Percentiles rank a stretch among this genome's conserved stretches.
These are phyloP conservation scores for Bursaphelenchus mucronatus DNA, from an alignment of 1,140 invertebrate genomes.

Conservation along the genomic window DNA sequence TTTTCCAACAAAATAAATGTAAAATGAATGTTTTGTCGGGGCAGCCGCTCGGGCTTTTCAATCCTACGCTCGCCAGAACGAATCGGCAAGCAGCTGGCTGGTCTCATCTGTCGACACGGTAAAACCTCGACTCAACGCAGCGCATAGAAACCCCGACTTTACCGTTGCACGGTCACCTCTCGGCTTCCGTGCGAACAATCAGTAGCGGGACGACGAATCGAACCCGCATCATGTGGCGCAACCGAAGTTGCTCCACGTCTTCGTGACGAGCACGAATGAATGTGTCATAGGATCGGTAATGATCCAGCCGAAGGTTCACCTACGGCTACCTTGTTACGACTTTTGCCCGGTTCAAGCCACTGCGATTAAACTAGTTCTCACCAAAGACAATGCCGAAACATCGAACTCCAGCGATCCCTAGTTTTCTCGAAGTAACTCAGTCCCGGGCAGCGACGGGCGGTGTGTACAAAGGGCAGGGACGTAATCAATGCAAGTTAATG, in stretches of 20 bases:
- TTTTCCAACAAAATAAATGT: conserved; percentile 16
- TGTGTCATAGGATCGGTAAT: conserved; percentile 62
- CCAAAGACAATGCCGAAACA: conserved; percentile 63
- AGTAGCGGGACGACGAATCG: too few relatives aligned
- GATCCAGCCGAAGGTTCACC: conserved; percentile 81
- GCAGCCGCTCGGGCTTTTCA: neutral
- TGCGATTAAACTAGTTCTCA: conserved; percentile 71
- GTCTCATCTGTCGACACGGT: neutral
- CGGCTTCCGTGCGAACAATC: too few relatives aligned
- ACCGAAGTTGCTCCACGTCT: neutral
- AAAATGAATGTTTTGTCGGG: conserved; percentile 30
- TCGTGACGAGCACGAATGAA: neutral
- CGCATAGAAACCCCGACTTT: too few relatives aligned
- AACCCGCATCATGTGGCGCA: too few relatives aligned
- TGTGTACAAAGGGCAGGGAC: conserved; percentile 83
- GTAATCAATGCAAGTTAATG: conserved; percentile 79
- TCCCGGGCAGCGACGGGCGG: conserved; percentile 84
- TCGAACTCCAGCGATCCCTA: conserved; percentile 68
- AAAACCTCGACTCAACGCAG: too few relatives aligned
- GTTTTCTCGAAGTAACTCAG: conserved; percentile 75
- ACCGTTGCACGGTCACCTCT: too few relatives aligned
- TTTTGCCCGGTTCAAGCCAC: conserved; percentile 77
- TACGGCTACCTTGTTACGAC: conserved; percentile 82
- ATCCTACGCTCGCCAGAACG: neutral
- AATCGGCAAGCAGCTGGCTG: neutral